These are phyloP conservation scores for Protomyctophum bolini DNA, from an alignment of 2,113 vertebrate species.

Conservation along the genomic window DNA sequence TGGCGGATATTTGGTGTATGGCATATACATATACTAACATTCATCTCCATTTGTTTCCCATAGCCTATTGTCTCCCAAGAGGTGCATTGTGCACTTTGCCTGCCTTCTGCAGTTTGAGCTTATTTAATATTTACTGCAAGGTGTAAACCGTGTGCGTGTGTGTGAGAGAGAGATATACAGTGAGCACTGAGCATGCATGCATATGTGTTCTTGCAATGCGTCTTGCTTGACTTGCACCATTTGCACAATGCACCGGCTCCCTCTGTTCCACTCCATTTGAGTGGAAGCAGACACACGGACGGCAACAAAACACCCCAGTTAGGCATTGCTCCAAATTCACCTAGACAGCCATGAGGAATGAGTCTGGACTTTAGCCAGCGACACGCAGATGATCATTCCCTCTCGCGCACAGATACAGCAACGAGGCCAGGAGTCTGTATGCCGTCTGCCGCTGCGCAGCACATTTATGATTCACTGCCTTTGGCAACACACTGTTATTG, in stretches of 20 bases:
- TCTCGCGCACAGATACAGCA: neutral
- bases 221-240: constrained; percentile 28
- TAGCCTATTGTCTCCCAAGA: too few species aligned
- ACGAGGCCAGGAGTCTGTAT: neutral
- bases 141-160: neutral
- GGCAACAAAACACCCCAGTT: constrained; percentile 39
- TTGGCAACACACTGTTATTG: neutral
- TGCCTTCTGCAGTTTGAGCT: too few species aligned
- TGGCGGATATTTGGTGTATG: too few species aligned
- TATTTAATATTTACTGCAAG: neutral
- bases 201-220: neutral
- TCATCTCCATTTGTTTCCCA: too few species aligned
- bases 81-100: too few species aligned
- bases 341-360: constrained; percentile 14
- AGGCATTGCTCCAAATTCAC: constrained; percentile 23
- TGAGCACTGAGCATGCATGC: neutral
- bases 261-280: constrained; percentile 39
- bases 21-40: too few species aligned
- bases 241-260: constrained; percentile 14
- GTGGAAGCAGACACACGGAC: constrained; percentile 22
- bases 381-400: neutral
- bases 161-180: neutral
- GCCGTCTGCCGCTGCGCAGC: neutral
- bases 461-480: too few species aligned
- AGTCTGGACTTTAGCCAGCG: neutral